Evolutionary conservation across 2,888 invertebrate genomes (phyloP), one percentile per base, ranked within the genome.

Genomic region (Disparrhopalites patrizii): DNA sequence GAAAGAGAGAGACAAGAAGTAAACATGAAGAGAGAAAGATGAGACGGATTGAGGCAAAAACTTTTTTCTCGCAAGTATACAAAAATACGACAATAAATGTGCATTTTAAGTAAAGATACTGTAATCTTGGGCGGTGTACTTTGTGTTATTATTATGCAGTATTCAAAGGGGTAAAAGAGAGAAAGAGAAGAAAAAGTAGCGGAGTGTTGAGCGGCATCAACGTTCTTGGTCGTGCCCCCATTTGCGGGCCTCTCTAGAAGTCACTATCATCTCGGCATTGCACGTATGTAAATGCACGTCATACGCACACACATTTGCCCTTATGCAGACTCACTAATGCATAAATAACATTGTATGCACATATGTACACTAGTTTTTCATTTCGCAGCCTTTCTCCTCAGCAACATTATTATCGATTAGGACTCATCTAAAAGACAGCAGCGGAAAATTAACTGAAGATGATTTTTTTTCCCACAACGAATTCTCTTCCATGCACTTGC

Each of bases 361-460:
- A 20, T 47, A 23, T 47, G 47, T 47, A 20, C 47, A n/a, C n/a
- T n/a, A n/a, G n/a, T n/a, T n/a, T n/a, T n/a, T n/a, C n/a, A n/a
- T n/a, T n/a, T 40, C 20, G 3, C 40, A 40, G 30, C 28, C 20
- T 30, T 54, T 54, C 18, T 54, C 54, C 31, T 31, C 54, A 33
- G 3, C 54, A 54, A n/a, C n/a, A n/a, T 30, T 54, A 30, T 54
- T 54, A 30, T 54, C 54, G 54, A 54, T 54, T 54, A 31, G 31
- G n/a, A 54, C 54, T 54, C 54, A 54, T 54, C 47, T 40, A 30
- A n/a, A n/a, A 36, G 43, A 58, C 40, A 58, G 58, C 43, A 40
- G 58, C 58, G 58, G 58, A 58, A 58, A 58, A 58, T 58, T 58
- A 47, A n/a, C 27, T 47, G 36, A 58, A 58, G 43, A 58, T 30